Evolutionary conservation across 2,888 invertebrate genomes (phyloP), one percentile per base, ranked within the genome.

Genomic region (Nematopogon swammerdamellus): DNA sequence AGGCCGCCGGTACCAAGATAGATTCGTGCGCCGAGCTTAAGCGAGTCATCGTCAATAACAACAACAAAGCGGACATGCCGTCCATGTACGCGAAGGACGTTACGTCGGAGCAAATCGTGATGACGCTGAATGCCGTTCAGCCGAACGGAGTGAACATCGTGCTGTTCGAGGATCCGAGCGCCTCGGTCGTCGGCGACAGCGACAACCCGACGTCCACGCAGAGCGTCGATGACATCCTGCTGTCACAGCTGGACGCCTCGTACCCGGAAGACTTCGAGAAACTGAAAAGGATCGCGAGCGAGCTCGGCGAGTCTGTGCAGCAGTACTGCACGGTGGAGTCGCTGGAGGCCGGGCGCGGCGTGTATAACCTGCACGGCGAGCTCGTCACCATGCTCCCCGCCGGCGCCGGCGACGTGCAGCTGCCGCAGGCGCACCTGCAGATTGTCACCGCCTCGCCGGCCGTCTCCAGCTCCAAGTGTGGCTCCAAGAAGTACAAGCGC

Each of bases 251-350:
- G 51, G 88, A 88, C 55, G 80, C 85, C 29, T 83, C 83, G 29
- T 86, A 86, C 58, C 88, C 89, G 1, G 91, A 89, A 56, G 92
- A 92, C 62, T 92, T 90, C 61, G 92, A 92, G 63, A 92, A 92
- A 63, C 77, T 92, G 52, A 92, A 92, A 63, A 82, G 89, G 59
- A 91, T 92, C 70, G 90, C 91, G 29, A 88, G 87, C 58, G 92
- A 92, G 63, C 88, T 92, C 20, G 89, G 87, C 1, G 89, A 90
- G 63, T 87, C 88, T 0, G 86, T 89, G 60, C 85, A 88, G 65
- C 85, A 90, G 59, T 85, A 84, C 70, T 84, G 90, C 72, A 72
- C 83, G 52, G 67, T 83, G 57, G 65, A 83, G 58, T 80, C 81
- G 4, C 68, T 80, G 10, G 82, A 83, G 54, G 77, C 80, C 43